Conservation (phyloP, 2,888 invertebrate genomes). For the Portevinia maculata region DNA sequence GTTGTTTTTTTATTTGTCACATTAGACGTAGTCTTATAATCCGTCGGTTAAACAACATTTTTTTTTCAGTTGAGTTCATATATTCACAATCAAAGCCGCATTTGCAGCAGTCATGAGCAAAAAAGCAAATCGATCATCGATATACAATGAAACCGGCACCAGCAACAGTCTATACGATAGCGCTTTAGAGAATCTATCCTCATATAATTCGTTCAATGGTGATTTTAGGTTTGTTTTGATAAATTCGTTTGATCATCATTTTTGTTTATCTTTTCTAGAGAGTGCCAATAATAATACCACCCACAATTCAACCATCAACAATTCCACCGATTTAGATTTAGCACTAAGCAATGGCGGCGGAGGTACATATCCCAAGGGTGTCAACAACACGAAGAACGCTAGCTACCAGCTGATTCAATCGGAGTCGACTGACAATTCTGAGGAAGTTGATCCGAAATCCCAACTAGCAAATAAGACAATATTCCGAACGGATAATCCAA, state of each 20-base stretch:
- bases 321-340: slow-evolving; percentile 77
- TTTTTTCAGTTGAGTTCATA: slow-evolving; percentile 30
- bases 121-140: slow-evolving; percentile 37
- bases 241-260: not conserved
- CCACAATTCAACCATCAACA: slow-evolving; percentile 73
- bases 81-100: slow-evolving; percentile 32
- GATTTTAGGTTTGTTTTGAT: slow-evolving; percentile 39
- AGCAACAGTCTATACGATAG: slow-evolving; percentile 79
- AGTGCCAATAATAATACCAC: slow-evolving; percentile 77
- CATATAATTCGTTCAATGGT: slow-evolving; percentile 79
- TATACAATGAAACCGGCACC: slow-evolving; percentile 47
- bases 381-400: slow-evolving; percentile 75
- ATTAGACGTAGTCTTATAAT: no score
- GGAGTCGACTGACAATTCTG: slow-evolving; percentile 81
- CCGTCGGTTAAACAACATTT: no score
- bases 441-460: slow-evolving; percentile 82
- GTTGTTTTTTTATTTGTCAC: not conserved
- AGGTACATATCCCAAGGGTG: slow-evolving; percentile 63
- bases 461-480: slow-evolving; percentile 82
- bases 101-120: slow-evolving; percentile 61
- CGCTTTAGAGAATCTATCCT: slow-evolving; percentile 79
- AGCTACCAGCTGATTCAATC: slow-evolving; percentile 79
- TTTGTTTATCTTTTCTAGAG: slow-evolving; percentile 75
- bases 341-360: slow-evolving; percentile 75
- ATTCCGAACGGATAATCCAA: slow-evolving; percentile 82